Base-by-base conservation (phyloP, 2,797 vertebrate species). In the Sebastolobus altivelis region DNA sequence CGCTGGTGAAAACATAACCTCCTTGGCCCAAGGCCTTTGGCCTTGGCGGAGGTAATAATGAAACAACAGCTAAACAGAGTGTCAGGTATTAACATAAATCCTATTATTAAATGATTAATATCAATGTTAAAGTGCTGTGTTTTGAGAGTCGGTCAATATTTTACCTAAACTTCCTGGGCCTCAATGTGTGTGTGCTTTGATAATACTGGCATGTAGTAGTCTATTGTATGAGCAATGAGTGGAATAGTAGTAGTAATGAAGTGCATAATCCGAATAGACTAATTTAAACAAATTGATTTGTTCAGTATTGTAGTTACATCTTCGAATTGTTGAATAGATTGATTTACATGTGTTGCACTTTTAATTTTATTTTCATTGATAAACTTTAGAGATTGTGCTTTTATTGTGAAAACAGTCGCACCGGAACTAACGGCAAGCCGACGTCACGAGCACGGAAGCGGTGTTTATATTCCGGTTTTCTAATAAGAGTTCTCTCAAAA, bases 381-480 rank as follows among this genome's bases (percentile, higher is more conserved):
- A 22, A 7, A n/a, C 2, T 77, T 40, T 8, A 49, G 10, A 29
- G 1, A 12, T 9, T 1, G 16, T 0, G 62, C 84, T 87, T 87
- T 89, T 89, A 90, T 85, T 90, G 3, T 88, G 87, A 91, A 88
- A 85, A 56, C 3, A 1, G 0, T 7, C 3, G 1, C 2, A 60
- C 18, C 85, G 85, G 90, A 89, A 81, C 52, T 74, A 46, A 18
- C 14, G 0, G 4, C n/a, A 38, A 6, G 31, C 55, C 10, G 6
- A 29, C 11, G 12, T 65, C 65, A 82, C 80, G 72, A 74, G 52
- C n/a, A 8, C 80, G 83, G 80, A 90, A 87, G 3, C 9, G 1
- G 35, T 35, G 25, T 37, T 69, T 72, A 2, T 16, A 1, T 25
- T 46, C 16, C 7, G 5, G 52, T 22, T 0, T 55, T 65, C 4